These are phyloP conservation scores for Tenodera sinensis DNA, from an alignment of 2,888 invertebrate species.

Conservation along the genomic window DNA sequence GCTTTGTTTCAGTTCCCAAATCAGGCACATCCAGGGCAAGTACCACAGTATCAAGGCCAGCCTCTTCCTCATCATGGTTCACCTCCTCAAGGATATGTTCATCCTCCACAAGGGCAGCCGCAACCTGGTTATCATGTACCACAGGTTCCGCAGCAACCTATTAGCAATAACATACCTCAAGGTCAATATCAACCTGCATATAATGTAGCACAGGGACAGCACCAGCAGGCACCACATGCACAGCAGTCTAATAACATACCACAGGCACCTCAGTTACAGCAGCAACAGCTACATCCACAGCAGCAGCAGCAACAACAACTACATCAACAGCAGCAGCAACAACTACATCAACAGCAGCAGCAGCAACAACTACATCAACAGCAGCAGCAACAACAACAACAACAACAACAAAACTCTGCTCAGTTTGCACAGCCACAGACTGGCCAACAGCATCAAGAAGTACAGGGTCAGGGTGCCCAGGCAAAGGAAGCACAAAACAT, in stretches of 20 bases:
- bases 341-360: conserved; percentile 28
- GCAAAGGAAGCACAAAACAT: conserved; percentile 34
- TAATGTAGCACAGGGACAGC: conserved; percentile 29
- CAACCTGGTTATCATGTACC: conserved; percentile 29
- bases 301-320: no score
- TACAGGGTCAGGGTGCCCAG: conserved; percentile 34
- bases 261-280: conserved; percentile 34
- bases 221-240: background rate
- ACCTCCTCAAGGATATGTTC: conserved; percentile 36
- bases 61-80: conserved; percentile 37
- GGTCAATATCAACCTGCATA: conserved; percentile 21
- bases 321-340: background rate
- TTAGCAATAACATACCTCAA: conserved; percentile 23
- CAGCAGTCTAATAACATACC: conserved; percentile 34
- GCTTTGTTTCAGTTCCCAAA: conserved; percentile 18
- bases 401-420: conserved; percentile 31
- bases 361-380: conserved; percentile 31
- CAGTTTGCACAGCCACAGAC: conserved; percentile 13
- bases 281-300: conserved; percentile 6
- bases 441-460: conserved; percentile 26
- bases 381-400: conserved; percentile 6
- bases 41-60: conserved; percentile 35
- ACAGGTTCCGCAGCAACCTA: conserved; percentile 13
- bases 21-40: conserved; percentile 34
- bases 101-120: conserved; percentile 22